phyloP scores from a whole-genome alignment of 2,888 invertebrate genomes.

The Pegoplata infirma region DNA sequence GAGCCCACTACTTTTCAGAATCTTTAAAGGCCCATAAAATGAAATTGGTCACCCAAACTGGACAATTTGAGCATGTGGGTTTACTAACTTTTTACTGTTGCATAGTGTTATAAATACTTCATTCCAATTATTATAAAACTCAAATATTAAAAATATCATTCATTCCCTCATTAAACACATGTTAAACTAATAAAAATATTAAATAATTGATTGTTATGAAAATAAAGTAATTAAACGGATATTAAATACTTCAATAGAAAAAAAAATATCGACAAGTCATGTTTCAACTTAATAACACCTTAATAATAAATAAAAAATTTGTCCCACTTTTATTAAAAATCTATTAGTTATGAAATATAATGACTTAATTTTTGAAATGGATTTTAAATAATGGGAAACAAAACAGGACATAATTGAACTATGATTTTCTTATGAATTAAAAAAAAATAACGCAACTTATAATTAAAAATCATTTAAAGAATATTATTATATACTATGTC shows the following conservation, averaged over 20 bases:
- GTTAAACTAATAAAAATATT: background rate
- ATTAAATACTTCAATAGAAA: background rate
- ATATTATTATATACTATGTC: background rate
- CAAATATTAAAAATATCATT: background rate
- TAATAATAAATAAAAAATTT: too few species aligned
- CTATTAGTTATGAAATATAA: slow-evolving; percentile 9
- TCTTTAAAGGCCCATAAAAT: too few species aligned
- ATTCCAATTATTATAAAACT: too few species aligned
- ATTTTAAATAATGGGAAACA: slow-evolving; percentile 7
- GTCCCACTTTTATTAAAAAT: background rate
- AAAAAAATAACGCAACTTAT: background rate
- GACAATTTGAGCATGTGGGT: too few species aligned
- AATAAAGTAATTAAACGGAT: slow-evolving; percentile 35
- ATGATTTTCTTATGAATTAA: slow-evolving; percentile 3
- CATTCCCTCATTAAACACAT: background rate
- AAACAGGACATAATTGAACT: background rate
- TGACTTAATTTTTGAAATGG: slow-evolving; percentile 23
- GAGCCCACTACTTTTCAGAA: too few species aligned
- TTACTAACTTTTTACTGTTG: too few species aligned
- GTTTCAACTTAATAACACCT: too few species aligned
- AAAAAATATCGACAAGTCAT: too few species aligned
- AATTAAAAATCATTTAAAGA: slow-evolving; percentile 45
- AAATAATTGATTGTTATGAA: slow-evolving; percentile 8
- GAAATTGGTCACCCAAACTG: too few species aligned
- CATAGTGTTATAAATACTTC: too few species aligned